These are phyloP conservation scores for Paguma larvata DNA, from an alignment of 2,797 vertebrate species.

Conservation along the genomic window DNA sequence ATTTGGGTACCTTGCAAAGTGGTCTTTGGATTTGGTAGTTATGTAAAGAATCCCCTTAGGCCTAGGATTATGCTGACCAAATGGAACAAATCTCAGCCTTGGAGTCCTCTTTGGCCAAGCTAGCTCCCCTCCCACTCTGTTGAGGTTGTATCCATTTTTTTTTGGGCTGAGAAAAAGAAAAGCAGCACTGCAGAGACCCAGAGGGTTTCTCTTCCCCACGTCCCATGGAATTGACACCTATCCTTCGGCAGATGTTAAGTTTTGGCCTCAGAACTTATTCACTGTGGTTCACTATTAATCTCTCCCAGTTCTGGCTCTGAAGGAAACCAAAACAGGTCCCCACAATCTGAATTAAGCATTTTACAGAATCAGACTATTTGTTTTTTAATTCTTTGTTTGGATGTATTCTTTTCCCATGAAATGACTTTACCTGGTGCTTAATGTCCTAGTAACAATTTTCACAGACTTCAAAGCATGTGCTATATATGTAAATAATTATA, in stretches of 20 bases:
- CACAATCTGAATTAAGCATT: background rate
- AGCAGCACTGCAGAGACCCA: background rate
- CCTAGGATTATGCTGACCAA: constrained; percentile 22
- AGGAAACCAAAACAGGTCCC: background rate
- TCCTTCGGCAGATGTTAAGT: constrained; percentile 40
- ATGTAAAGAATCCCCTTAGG: background rate
- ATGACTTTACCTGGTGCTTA: constrained; percentile 23
- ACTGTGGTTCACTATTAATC: background rate
- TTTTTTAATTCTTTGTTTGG: constrained; percentile 42
- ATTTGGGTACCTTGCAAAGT: background rate
- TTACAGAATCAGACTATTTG: background rate
- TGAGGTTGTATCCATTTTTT: background rate
- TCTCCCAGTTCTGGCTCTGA: constrained; percentile 11
- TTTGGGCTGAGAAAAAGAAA: background rate
- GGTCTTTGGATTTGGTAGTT: constrained; percentile 34
- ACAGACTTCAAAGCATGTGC: background rate
- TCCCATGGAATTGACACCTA: background rate
- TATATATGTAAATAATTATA: background rate
- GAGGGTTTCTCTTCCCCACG: background rate
- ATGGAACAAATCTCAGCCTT: background rate
- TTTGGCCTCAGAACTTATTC: background rate
- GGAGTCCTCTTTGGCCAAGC: background rate
- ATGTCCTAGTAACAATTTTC: background rate
- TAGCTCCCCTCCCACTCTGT: background rate
- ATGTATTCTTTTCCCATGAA: constrained; percentile 57